Evolutionary conservation across 2,888 invertebrate genomes (phyloP), one percentile per base, ranked within the genome.

Genomic region (Rambutsinella grinnellia): DNA sequence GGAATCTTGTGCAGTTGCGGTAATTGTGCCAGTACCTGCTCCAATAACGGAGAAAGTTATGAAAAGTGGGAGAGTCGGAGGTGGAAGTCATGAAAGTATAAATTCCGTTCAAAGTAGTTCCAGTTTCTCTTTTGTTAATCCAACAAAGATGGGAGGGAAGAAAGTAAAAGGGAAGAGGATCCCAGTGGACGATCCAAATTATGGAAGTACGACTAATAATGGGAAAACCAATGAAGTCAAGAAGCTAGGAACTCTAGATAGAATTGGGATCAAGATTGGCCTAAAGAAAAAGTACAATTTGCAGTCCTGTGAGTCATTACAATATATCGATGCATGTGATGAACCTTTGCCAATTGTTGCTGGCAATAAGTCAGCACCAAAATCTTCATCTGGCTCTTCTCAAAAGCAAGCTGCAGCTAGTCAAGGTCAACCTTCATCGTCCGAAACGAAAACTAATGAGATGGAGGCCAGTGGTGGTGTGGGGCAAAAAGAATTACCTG

Each of bases 241-340:
- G 24, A 54, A 36, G 54, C 2, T n/a, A 6, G n/a, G 63, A 36
- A 63, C 54, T 27, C 19, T 67, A 36, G 74, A 70, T 71, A 82
- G 72, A 56, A 78, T 44, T 28, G 84, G 84, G n/a, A 71, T 80
- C 13, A 79, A 75, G 74, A 83, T 84, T n/a, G 84, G 84, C 6
- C 54, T 84, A 1, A 84, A 84, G 75, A 81, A 76, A 17, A 84
- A 84, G 62, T 84, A 84, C 63, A 83, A 83, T 74, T 70, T 84
- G 28, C 84, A 84, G 53, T 83, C 83, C 8, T 84, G 84, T 61
- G 84, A 84, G 44, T 81, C 81, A 6, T 56, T 84, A 0, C 80
- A 83, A 17, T 71, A 81, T 56, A 70, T 81, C 23, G 62, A 62
- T 23, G 75, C 75, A 1, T 66, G 66, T 47, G 67, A 67, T 17